A percentile compares a stretch with the other conserved stretches of the same genome.
phyloP scores from a whole-genome alignment of 53 echinoderm and acorn worm genomes.

The Temnopleurus reevesii region DNA sequence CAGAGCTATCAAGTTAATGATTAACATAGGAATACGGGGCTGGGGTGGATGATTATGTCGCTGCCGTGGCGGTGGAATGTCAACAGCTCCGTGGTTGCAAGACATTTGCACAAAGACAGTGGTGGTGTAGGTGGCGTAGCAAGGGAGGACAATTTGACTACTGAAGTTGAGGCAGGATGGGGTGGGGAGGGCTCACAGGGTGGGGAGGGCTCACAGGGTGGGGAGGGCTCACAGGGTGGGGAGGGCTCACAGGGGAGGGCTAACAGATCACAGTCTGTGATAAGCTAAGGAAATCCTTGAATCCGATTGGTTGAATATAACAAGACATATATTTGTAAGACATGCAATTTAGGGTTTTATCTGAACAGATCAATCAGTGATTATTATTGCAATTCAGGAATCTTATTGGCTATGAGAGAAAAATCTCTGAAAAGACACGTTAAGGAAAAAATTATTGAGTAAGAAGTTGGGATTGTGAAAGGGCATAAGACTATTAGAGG shows the following conservation, averaged over 20 bases:
- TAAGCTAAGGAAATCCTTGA: too few species aligned
- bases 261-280: too few species aligned
- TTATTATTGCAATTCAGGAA: too few species aligned
- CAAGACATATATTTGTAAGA: too few species aligned
- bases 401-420: too few species aligned
- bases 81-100: conserved; percentile 44
- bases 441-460: too few species aligned
- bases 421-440: too few species aligned
- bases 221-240: not conserved
- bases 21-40: conserved; percentile 58
- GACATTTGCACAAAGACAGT: conserved; percentile 24
- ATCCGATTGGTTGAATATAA: too few species aligned
- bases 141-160: not conserved
- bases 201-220: not conserved
- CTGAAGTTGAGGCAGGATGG: not conserved
- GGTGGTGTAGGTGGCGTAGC: not conserved
- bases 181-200: not conserved
- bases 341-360: too few species aligned
- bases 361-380: too few species aligned
- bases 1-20: conserved; percentile 54
- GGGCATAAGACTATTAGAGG: too few species aligned
- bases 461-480: too few species aligned
- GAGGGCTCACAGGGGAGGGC: not conserved
- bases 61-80: conserved; percentile 38
- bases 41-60: conserved; percentile 46